Percentiles rank a stretch among this genome's conserved stretches.
These are phyloP conservation scores for Turnix velox DNA, from an alignment of 2,113 vertebrate species.

Conservation along the genomic window DNA sequence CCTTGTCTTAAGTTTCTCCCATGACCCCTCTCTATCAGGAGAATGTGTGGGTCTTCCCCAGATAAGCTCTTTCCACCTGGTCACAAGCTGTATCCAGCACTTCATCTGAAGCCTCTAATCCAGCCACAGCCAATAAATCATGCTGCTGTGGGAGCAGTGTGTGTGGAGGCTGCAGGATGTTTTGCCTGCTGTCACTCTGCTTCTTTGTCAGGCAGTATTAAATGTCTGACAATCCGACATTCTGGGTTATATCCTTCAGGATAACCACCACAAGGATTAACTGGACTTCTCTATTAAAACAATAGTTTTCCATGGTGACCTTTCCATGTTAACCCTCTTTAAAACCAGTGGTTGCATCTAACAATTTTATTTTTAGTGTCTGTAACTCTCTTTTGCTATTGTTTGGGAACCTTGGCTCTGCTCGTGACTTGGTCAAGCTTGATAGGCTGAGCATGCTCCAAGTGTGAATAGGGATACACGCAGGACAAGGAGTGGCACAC, in stretches of 20 bases:
- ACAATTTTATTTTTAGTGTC: slow-evolving; percentile 58
- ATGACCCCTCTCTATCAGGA: neutral
- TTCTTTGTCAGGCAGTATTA: slow-evolving; percentile 14
- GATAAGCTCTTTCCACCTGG: slow-evolving; percentile 12
- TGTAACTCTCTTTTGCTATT: slow-evolving; percentile 35
- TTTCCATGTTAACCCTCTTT: slow-evolving; percentile 50
- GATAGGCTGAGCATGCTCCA: slow-evolving; percentile 20
- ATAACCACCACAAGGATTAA: slow-evolving; percentile 2
- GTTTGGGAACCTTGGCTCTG: slow-evolving; percentile 51
- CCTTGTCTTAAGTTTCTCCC: slow-evolving; percentile 16
- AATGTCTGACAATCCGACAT: slow-evolving; percentile 50
- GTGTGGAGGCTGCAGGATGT: neutral
- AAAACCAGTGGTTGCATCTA: slow-evolving; percentile 11
- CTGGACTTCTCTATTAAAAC: slow-evolving; percentile 40
- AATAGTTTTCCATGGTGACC: slow-evolving; percentile 55
- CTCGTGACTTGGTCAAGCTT: slow-evolving; percentile 18
- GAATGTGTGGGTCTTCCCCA: neutral
- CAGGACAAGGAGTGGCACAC: neutral
- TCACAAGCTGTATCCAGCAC: neutral
- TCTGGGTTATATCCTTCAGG: slow-evolving; percentile 20
- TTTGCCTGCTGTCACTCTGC: neutral
- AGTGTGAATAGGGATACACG: neutral
- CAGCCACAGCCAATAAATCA: slow-evolving; percentile 32
- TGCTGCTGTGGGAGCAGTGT: neutral
- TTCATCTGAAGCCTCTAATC: neutral